A percentile compares a stretch with the other conserved stretches of the same genome.
These are phyloP conservation scores for Cecidostiba fungosa DNA, from an alignment of 2,888 invertebrate genomes.

Conservation along the genomic window DNA sequence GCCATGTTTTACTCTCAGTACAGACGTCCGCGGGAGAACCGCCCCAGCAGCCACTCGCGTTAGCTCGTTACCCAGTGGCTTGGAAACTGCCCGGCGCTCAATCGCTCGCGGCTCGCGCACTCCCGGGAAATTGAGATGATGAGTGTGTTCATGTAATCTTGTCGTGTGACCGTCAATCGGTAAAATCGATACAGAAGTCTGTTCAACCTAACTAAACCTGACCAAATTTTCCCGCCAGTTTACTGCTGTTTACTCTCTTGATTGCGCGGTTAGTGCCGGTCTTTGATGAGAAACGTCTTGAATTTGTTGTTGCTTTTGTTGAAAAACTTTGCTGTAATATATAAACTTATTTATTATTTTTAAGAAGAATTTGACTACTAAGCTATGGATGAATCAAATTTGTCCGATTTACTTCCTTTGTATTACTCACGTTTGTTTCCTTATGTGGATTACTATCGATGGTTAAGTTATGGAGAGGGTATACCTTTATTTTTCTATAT, in stretches of 20 bases:
- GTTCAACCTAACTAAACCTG: no score
- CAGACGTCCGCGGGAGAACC: neutral
- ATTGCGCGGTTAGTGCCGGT: neutral
- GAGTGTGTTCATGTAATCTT: neutral
- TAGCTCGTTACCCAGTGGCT: no score
- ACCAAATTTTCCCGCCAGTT: constrained; percentile 35
- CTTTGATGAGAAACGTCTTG: neutral
- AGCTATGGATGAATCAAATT: constrained; percentile 72
- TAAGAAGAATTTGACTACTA: neutral
- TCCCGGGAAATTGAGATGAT: neutral
- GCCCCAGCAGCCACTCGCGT: neutral
- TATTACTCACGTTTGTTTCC: constrained; percentile 97
- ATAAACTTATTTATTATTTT: neutral
- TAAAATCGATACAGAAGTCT: no score
- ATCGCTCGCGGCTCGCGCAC: no score
- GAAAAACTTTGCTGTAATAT: neutral
- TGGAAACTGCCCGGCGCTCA: no score
- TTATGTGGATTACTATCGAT: constrained; percentile 90
- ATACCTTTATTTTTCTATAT: neutral
- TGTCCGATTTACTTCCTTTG: constrained; percentile 89
- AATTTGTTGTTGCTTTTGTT: no score
- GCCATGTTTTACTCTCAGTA: neutral
- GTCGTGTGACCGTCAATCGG: neutral
- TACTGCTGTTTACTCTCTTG: no score
- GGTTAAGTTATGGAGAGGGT: constrained; percentile 93